phyloP scores from a whole-genome alignment of 2,888 invertebrate genomes.

The Ennomos fuscantarius region DNA sequence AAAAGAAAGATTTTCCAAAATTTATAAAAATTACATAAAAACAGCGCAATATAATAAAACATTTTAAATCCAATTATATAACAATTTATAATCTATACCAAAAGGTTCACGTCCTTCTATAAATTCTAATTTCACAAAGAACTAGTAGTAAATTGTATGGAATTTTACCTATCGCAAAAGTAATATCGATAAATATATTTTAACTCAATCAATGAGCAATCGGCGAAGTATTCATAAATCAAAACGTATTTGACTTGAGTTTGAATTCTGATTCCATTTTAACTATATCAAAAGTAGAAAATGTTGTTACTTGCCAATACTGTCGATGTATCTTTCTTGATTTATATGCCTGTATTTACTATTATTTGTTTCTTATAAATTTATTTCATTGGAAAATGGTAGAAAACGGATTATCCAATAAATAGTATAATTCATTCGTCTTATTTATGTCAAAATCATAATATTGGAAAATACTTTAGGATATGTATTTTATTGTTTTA shows the following conservation, averaged over 20 bases:
- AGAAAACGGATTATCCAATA: too few relatives aligned
- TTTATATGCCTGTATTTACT: conserved; percentile 24
- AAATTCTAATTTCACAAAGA: conserved; percentile 23
- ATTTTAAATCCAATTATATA: too few relatives aligned
- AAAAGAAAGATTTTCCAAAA: too few relatives aligned
- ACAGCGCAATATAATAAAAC: too few relatives aligned
- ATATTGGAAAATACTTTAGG: too few relatives aligned
- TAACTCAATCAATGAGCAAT: conserved; percentile 51
- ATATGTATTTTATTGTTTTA: too few relatives aligned
- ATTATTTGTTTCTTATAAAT: not conserved
- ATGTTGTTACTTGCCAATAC: conserved; percentile 44
- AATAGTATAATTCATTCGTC: too few relatives aligned
- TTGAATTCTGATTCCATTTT: conserved; percentile 39
- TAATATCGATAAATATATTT: conserved; percentile 39
- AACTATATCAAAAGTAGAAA: conserved; percentile 42
- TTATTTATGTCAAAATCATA: too few relatives aligned
- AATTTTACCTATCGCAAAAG: conserved; percentile 27
- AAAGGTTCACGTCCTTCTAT: not conserved
- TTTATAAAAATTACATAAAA: too few relatives aligned
- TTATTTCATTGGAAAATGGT: conserved; percentile 1
- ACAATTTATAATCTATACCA: not conserved
- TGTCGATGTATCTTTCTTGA: conserved; percentile 22
- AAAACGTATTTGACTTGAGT: conserved; percentile 51
- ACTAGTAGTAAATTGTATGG: conserved; percentile 27
- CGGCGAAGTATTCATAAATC: conserved; percentile 57